Percentiles rank a stretch among this genome's conserved stretches.
Conservation (phyloP, 2,888 invertebrate genomes). For the Polyploca ridens region DNA sequence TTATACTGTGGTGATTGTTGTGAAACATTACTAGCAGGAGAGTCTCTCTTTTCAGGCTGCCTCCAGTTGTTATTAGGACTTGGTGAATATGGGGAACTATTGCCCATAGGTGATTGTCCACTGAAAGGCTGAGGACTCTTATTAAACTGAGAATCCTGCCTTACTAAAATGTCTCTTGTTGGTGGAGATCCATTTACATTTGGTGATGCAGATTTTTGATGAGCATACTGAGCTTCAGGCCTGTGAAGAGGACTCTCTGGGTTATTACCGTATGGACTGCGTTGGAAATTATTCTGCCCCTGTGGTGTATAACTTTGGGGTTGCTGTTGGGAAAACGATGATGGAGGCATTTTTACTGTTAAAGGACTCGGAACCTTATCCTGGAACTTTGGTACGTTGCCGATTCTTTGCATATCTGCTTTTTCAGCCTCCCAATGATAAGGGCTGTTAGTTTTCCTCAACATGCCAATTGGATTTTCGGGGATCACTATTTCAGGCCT, state of each 20-base stretch:
- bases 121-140: conserved; percentile 79
- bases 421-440: conserved; percentile 86
- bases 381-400: conserved; percentile 72
- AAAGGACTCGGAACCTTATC: conserved; percentile 78
- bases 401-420: conserved; percentile 81
- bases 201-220: conserved; percentile 67
- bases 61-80: conserved; percentile 78
- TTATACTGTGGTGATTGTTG: conserved; percentile 58
- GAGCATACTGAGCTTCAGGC: conserved; percentile 78
- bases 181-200: conserved; percentile 63
- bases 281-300: conserved; percentile 57
- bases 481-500: conserved; percentile 91
- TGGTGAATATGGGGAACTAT: conserved; percentile 69
- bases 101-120: conserved; percentile 63
- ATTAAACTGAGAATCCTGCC: conserved; percentile 81
- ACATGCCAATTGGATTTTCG: conserved; percentile 88
- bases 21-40: conserved; percentile 59
- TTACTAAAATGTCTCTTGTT: conserved; percentile 70
- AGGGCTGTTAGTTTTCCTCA: conserved; percentile 88
- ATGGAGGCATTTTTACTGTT: conserved; percentile 75
- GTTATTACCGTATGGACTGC: conserved; percentile 57
- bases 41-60: conserved; percentile 76
- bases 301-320: conserved; percentile 70
- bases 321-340: conserved; percentile 69
- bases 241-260: conserved; percentile 78